Conservation (phyloP, 30 jellyfish, hydroid and myxozoan species). For the Cassiopea andromeda region DNA sequence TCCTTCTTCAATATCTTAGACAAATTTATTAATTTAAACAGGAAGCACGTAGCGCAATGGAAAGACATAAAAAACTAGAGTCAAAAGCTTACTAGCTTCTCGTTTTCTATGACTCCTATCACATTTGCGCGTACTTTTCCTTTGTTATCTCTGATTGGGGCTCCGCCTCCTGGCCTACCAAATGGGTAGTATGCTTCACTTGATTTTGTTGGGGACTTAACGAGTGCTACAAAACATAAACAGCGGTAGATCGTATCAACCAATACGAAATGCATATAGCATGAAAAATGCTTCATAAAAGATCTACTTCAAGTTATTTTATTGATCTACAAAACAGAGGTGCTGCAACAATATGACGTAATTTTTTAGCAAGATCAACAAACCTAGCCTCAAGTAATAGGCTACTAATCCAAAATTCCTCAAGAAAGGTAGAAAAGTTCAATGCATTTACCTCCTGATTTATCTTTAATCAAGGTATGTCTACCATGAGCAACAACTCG, state of each 20-base stretch:
- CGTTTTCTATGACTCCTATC: constrained; percentile 60
- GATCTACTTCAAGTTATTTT: too few species aligned
- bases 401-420: neutral
- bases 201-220: constrained; percentile 46
- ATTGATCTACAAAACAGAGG: too few species aligned
- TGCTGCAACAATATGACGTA: too few species aligned
- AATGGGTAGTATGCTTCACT: constrained; percentile 51
- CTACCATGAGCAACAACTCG: constrained; percentile 60
- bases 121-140: constrained; percentile 70
- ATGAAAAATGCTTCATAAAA: too few species aligned
- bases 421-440: neutral
- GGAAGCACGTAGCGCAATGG: neutral
- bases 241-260: neutral
- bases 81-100: constrained; percentile 38
- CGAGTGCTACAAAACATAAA: constrained; percentile 32
- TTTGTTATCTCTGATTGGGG: constrained; percentile 76
- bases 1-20: too few species aligned
- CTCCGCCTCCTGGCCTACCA: constrained; percentile 92
- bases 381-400: too few species aligned
- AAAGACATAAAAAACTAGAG: neutral
- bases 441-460: constrained; percentile 62
- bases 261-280: too few species aligned
- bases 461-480: constrained; percentile 77
- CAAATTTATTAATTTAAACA: neutral
- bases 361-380: too few species aligned